Percentiles rank a stretch among this genome's conserved stretches.
phyloP scores from a whole-genome alignment of 1,140 invertebrate genomes.

The Cotesia chilonis region DNA sequence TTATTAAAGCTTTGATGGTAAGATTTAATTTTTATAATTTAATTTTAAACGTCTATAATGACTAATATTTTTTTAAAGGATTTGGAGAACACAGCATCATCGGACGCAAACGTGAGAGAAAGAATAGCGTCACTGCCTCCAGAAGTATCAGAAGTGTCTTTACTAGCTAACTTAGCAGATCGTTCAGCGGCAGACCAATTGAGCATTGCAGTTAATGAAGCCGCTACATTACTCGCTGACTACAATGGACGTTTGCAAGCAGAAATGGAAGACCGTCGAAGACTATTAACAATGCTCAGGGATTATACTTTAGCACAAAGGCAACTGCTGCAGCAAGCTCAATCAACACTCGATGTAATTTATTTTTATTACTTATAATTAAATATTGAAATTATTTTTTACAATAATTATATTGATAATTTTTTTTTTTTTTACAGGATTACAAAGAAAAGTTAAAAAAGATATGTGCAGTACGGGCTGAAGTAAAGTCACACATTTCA shows the following conservation, averaged over 20 bases:
- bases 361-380: constrained; percentile 10
- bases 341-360: constrained; percentile 83
- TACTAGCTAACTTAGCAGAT: constrained; percentile 83
- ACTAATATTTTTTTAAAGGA: constrained; percentile 65
- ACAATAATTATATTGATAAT: constrained; percentile 3
- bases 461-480: constrained; percentile 82
- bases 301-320: constrained; percentile 88
- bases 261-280: constrained; percentile 89
- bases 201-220: constrained; percentile 83
- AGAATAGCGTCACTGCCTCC: constrained; percentile 92
- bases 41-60: neutral
- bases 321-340: constrained; percentile 83
- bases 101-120: constrained; percentile 90
- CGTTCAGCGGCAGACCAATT: constrained; percentile 77
- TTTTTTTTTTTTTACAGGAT: constrained; percentile 71
- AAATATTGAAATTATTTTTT: neutral
- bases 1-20: constrained; percentile 78
- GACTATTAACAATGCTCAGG: constrained; percentile 83
- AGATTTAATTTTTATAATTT: constrained; percentile 41
- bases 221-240: constrained; percentile 83
- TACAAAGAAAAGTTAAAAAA: constrained; percentile 87
- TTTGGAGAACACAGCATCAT: constrained; percentile 92
- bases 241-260: constrained; percentile 87
- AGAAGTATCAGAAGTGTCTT: constrained; percentile 91
- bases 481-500: constrained; percentile 90